Conservation (phyloP, 2,113 vertebrate genomes). For the Jacana jacana region DNA sequence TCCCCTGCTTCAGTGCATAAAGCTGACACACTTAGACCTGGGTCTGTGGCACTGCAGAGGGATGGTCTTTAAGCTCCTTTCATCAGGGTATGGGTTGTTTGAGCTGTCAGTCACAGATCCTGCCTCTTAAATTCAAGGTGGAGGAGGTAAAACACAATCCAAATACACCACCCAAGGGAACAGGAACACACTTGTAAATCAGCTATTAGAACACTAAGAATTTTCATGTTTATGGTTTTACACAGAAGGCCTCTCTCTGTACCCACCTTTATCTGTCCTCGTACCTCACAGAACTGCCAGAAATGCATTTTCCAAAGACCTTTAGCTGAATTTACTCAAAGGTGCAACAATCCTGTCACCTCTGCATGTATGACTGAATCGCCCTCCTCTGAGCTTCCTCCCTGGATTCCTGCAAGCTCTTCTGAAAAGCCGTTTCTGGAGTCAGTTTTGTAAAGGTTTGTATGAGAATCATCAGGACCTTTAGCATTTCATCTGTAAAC, state of each 20-base stretch:
- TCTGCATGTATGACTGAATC: not conserved
- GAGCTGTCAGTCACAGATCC: not conserved
- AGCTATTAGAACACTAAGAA: not conserved
- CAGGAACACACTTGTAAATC: not conserved
- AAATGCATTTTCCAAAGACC: not conserved
- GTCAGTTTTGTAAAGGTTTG: not conserved
- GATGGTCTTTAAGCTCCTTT: not conserved
- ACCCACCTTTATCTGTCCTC: not conserved
- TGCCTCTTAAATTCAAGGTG: not conserved
- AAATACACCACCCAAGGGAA: not conserved
- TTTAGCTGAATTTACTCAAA: not conserved
- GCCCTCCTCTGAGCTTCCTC: not conserved
- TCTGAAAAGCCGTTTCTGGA: not conserved
- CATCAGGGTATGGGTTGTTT: not conserved
- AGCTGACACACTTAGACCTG: not conserved
- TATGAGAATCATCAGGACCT: not conserved
- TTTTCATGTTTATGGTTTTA: not conserved
- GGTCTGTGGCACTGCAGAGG: not conserved
- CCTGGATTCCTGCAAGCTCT: not conserved
- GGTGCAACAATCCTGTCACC: not conserved
- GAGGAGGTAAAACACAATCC: not conserved
- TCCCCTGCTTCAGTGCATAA: not conserved
- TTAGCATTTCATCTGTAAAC: not conserved
- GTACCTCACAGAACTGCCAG: not conserved
- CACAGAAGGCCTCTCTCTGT: not conserved